These are phyloP conservation scores for Anas platyrhynchos DNA, from an alignment of 2,113 vertebrate genomes.

Conservation along the genomic window DNA sequence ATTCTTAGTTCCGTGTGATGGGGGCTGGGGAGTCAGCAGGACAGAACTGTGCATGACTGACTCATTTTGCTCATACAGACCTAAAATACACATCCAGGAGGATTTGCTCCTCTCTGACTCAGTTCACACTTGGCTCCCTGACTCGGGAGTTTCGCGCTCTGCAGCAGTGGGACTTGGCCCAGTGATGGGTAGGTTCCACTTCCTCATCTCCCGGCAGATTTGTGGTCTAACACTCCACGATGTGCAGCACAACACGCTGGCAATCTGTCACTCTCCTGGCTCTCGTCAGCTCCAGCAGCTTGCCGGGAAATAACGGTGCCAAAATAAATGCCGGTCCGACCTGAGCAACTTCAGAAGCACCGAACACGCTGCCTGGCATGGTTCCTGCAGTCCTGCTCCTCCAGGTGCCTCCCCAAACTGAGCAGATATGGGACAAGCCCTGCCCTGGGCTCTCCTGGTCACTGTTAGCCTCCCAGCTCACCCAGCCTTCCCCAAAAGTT, in stretches of 20 bases:
- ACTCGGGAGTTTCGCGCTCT: not conserved
- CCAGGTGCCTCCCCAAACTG: not conserved
- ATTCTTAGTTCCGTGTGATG: not conserved
- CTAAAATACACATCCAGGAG: not conserved
- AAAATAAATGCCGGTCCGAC: not conserved
- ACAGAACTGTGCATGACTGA: rapidly evolving
- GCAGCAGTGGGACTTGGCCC: slow-evolving; percentile 35
- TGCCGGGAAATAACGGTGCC: not conserved
- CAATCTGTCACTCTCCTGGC: slow-evolving; percentile 60
- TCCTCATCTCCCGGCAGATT: slow-evolving; percentile 55
- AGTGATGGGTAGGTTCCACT: not conserved
- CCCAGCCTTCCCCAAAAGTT: not conserved
- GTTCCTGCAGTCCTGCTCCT: not conserved
- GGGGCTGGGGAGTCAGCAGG: not conserved
- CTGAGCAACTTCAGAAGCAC: not conserved
- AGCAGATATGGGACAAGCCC: not conserved
- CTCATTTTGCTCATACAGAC: not conserved
- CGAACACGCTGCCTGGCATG: not conserved
- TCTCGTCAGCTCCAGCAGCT: slow-evolving; percentile 41
- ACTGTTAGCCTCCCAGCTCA: not conserved
- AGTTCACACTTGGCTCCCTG: not conserved
- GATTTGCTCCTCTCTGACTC: not conserved
- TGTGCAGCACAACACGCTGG: slow-evolving; percentile 37
- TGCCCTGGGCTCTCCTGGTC: not conserved
- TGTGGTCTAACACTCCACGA: slow-evolving; percentile 65